Percentiles rank a stretch among this genome's conserved stretches.
phyloP scores from a whole-genome alignment of 2,888 invertebrate species.

The Isoperla grammatica region DNA sequence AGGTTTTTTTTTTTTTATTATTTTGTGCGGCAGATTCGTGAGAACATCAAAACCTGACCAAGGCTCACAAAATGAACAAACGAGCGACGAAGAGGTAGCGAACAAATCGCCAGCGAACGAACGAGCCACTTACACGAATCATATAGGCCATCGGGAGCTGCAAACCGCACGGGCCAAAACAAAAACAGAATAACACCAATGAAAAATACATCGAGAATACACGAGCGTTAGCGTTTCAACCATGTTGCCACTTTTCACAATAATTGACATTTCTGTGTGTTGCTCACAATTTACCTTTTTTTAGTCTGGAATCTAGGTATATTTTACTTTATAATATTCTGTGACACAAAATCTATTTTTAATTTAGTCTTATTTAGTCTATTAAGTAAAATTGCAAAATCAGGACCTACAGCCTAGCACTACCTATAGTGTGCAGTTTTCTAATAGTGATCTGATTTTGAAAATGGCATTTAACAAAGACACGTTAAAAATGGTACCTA shows the following conservation, averaged over 20 bases:
- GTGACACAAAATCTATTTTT: no score
- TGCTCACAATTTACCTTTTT: no score
- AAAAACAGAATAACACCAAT: conserved; percentile 36
- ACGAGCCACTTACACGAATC: conserved; percentile 46
- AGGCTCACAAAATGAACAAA: conserved; percentile 3
- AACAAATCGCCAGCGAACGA: conserved; percentile 24
- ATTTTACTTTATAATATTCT: no score
- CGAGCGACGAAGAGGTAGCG: background rate
- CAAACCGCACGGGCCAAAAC: conserved; percentile 40
- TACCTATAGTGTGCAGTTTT: no score
- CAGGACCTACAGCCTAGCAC: no score
- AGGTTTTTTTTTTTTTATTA: conserved; percentile 17
- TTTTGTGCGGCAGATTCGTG: conserved; percentile 30
- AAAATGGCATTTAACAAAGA: no score
- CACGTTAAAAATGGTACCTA: no score
- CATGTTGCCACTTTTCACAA: background rate
- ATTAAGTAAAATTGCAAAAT: no score
- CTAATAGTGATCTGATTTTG: no score
- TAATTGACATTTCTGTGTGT: no score
- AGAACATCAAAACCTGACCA: conserved; percentile 20
- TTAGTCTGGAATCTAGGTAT: no score
- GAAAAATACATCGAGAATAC: conserved; percentile 17
- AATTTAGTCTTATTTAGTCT: no score
- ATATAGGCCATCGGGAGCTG: conserved; percentile 45
- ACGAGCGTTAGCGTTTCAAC: conserved; percentile 2